Percentiles rank a stretch among this genome's conserved stretches.
Evolutionary conservation across 1,140 invertebrate species (phyloP).

Genomic region (Homarus americanus): DNA sequence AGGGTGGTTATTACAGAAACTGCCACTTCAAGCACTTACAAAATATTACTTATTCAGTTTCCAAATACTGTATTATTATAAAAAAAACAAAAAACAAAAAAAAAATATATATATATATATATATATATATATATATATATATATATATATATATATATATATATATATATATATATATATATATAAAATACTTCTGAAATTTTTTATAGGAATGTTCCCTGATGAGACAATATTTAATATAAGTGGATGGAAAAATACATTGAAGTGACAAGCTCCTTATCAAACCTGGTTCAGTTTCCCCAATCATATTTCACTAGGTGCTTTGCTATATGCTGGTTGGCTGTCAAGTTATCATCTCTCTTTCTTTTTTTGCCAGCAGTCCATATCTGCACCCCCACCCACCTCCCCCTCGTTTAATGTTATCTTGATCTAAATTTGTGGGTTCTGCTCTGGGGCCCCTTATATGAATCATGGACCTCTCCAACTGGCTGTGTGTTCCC

Average conservation of each 20-base stretch:
- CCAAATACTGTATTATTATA: no score
- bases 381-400: neutral
- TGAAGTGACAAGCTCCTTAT: neutral
- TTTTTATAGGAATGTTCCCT: neutral
- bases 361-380: neutral
- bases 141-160: no score
- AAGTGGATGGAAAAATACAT: neutral
- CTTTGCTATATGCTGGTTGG: neutral
- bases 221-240: neutral
- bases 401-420: neutral
- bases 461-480: neutral
- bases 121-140: no score
- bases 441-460: neutral
- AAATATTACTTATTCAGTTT: neutral
- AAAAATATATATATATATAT: no score
- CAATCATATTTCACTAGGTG: neutral
- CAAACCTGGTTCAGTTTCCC: neutral
- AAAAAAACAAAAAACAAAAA: no score
- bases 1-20: constrained; percentile 20
- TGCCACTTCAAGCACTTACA: neutral
- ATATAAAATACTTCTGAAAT: no score
- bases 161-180: no score
- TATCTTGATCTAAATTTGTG: neutral
- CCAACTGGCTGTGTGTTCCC: neutral
- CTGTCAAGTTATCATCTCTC: neutral